These are phyloP conservation scores for Pollenia angustigena DNA, from an alignment of 2,888 invertebrate genomes.

Conservation along the genomic window DNA sequence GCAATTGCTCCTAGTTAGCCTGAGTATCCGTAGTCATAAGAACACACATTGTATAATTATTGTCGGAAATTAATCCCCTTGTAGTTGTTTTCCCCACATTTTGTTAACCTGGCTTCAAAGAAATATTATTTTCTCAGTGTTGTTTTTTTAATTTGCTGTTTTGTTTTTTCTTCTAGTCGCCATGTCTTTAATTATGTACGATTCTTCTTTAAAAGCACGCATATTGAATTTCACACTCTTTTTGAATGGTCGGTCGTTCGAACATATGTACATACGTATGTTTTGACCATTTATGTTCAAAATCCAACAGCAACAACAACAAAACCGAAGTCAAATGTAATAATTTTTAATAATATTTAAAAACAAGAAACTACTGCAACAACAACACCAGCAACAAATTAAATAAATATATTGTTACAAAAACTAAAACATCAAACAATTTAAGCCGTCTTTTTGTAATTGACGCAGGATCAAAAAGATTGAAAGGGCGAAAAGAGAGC, in stretches of 20 bases:
- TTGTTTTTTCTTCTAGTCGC: neutral
- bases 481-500: neutral
- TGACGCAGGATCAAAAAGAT: slow-evolving; percentile 38
- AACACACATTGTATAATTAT: slow-evolving; percentile 5
- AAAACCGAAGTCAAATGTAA: slow-evolving; percentile 48
- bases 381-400: slow-evolving; percentile 21
- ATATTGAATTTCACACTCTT: slow-evolving; percentile 72
- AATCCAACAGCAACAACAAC: neutral
- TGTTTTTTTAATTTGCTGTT: slow-evolving; percentile 5
- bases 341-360: slow-evolving; percentile 65
- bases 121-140: slow-evolving; percentile 46
- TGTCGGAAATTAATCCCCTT: slow-evolving; percentile 62
- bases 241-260: slow-evolving; percentile 28
- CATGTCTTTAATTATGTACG: slow-evolving; percentile 64
- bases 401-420: slow-evolving; percentile 59
- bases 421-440: slow-evolving; percentile 64
- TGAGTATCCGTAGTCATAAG: neutral
- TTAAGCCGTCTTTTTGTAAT: slow-evolving; percentile 59
- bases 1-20: slow-evolving; percentile 25
- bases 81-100: slow-evolving; percentile 43
- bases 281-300: slow-evolving; percentile 62
- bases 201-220: slow-evolving; percentile 69
- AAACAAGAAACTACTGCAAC: slow-evolving; percentile 22
- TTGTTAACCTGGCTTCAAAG: slow-evolving; percentile 38
- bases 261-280: slow-evolving; percentile 34